These are phyloP conservation scores for Coccyzus lansbergi DNA, from an alignment of 2,797 vertebrate species.

Conservation along the genomic window DNA sequence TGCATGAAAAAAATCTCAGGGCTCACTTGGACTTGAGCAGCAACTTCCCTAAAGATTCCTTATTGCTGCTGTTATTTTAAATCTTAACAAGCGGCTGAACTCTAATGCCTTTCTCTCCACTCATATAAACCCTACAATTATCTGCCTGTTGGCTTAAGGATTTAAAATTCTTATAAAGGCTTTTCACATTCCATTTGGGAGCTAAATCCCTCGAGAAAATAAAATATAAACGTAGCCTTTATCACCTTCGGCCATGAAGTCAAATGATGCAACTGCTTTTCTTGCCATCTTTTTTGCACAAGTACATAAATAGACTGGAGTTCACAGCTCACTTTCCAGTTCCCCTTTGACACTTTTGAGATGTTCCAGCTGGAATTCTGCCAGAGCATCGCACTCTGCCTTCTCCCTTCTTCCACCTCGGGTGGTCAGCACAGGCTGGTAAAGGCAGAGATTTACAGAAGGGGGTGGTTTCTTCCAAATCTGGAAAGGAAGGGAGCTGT, in stretches of 20 bases:
- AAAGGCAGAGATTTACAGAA: neutral
- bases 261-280: neutral
- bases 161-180: neutral
- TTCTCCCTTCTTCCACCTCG: neutral
- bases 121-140: neutral
- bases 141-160: neutral
- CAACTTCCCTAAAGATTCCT: neutral
- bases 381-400: neutral
- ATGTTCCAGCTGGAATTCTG: neutral
- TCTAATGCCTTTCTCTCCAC: neutral
- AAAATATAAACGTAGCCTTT: neutral
- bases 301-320: neutral
- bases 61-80: neutral
- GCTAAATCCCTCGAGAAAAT: neutral
- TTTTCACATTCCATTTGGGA: neutral
- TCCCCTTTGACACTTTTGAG: neutral
- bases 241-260: neutral
- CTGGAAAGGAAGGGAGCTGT: neutral
- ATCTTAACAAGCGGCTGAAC: neutral
- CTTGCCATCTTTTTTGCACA: neutral
- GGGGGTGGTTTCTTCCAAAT: neutral
- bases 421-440: neutral
- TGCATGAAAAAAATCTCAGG: neutral
- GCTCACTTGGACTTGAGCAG: neutral
- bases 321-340: neutral